Base-by-base conservation (phyloP, 2,888 invertebrate genomes). In the Lycophotia porphyrea region DNA sequence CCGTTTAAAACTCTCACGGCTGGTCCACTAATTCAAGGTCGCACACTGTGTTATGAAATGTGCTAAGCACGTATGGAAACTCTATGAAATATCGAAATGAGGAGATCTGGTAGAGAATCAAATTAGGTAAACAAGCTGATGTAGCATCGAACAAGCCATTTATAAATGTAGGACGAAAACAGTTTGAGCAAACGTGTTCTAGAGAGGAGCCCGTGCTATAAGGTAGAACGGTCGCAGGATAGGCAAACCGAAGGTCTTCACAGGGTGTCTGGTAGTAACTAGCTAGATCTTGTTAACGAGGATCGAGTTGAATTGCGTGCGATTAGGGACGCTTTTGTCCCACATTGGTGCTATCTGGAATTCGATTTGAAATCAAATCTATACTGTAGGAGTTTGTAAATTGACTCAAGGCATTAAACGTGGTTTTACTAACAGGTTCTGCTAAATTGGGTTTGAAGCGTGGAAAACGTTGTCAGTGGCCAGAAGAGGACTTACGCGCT, bases 371-470 rank as follows among this genome's bases (percentile, higher is more conserved):
- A 64, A 21, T 27, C 21, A 27, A 65, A 36, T 34, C 4, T 15
- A 34, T 5, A 34, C 36, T 42, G 42, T 27, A n/a, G 3, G 31
- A 47, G 13, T 65, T 65, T 71, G 65, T 47, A 0, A 66, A 36
- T 27, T 36, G 18, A 36, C 44, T 36, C 24, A 27, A 36, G 27
- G 27, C 27, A 24, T 24, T 36, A 72, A 42, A 31, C 31, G n/a
- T 31, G 8, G 39, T n/a, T 74, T 34, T 74, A 31, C 36, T 74
- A 18, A 39, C 75, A 74, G 75, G 66, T 74, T 3, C n/a, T 31
- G 15, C 58, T 31, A 15, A 49, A 39, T n/a, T 15, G 21, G 4
- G n/a, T 36, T 42, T 21, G 13, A 70, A 31, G 24, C 61, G 5
- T 11, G 11, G n/a, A n/a, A 52, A 76, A 69, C 39, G 49, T 11